Percentiles rank a stretch among this genome's conserved stretches.
These are phyloP conservation scores for Lithophane leautieri DNA, from an alignment of 2,888 invertebrate genomes.

Conservation along the genomic window DNA sequence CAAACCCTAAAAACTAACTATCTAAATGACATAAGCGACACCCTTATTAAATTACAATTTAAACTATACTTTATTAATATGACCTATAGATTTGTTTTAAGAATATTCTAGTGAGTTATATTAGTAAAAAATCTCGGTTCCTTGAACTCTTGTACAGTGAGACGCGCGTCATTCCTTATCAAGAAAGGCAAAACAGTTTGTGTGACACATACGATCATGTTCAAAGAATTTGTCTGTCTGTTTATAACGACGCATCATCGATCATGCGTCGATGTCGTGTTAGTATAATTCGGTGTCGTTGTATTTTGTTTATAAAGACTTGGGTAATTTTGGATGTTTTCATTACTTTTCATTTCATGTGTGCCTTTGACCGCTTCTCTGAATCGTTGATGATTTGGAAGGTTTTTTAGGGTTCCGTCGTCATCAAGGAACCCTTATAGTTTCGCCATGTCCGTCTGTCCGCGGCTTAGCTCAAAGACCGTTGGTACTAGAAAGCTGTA, in stretches of 20 bases:
- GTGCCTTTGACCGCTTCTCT: conserved; percentile 12
- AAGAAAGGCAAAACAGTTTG: conserved; percentile 35
- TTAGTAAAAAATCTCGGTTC: conserved; percentile 9
- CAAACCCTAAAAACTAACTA: too few relatives aligned
- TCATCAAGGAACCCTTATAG: too few relatives aligned
- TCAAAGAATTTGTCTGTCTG: conserved; percentile 24
- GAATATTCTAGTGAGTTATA: background rate
- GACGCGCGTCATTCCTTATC: conserved; percentile 13
- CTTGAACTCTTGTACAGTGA: conserved; percentile 18
- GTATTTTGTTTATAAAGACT: conserved; percentile 12
- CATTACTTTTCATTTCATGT: background rate
- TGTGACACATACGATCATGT: conserved; percentile 28
- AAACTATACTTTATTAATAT: too few relatives aligned
- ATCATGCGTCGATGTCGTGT: conserved; percentile 48
- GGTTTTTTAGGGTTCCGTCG: too few relatives aligned
- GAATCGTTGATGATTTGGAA: background rate
- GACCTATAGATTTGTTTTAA: background rate
- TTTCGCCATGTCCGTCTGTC: too few relatives aligned
- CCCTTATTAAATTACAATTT: too few relatives aligned
- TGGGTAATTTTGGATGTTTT: background rate
- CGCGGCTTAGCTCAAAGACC: too few relatives aligned
- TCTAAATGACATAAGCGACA: too few relatives aligned
- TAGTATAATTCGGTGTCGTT: conserved; percentile 13
- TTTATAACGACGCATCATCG: conserved; percentile 14
- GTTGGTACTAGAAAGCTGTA: too few relatives aligned